phyloP scores from a whole-genome alignment of 2,888 invertebrate species.

The Schrankia costaestrigalis region DNA sequence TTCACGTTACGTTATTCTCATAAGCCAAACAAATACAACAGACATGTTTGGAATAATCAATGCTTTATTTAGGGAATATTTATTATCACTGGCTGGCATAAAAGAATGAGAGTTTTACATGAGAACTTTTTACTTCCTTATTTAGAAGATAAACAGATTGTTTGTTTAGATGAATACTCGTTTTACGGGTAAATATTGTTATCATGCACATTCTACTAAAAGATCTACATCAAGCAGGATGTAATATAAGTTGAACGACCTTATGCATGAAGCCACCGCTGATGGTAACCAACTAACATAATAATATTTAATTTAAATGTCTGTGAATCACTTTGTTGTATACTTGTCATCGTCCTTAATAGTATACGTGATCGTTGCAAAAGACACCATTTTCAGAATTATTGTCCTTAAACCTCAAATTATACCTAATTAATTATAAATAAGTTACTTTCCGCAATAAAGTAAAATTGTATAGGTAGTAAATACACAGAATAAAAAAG shows the following conservation, averaged over 20 bases:
- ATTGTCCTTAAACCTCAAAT: no score
- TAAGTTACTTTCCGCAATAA: no score
- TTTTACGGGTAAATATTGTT: not conserved
- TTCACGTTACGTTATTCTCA: constrained; percentile 13
- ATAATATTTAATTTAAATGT: constrained; percentile 46
- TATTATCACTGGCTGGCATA: constrained; percentile 2
- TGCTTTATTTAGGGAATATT: constrained; percentile 12
- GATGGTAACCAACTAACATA: constrained; percentile 47
- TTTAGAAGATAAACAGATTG: no score
- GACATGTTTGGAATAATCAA: constrained; percentile 14
- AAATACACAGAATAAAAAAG: no score
- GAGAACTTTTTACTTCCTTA: no score
- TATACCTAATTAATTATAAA: no score
- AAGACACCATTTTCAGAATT: no score
- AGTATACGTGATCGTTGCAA: no score
- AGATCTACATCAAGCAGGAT: constrained; percentile 48
- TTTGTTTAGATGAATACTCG: not conserved
- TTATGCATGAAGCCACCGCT: constrained; percentile 45
- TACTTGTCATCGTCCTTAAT: constrained; percentile 31
- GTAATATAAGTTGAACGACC: constrained; percentile 63
- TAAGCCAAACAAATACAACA: constrained; percentile 16
- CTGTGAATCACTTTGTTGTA: constrained; percentile 49
- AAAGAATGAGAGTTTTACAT: no score
- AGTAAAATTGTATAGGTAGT: no score
- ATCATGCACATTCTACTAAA: constrained; percentile 15